Conservation (phyloP, 2,113 vertebrate genomes). For the Hystrix cristata region DNA sequence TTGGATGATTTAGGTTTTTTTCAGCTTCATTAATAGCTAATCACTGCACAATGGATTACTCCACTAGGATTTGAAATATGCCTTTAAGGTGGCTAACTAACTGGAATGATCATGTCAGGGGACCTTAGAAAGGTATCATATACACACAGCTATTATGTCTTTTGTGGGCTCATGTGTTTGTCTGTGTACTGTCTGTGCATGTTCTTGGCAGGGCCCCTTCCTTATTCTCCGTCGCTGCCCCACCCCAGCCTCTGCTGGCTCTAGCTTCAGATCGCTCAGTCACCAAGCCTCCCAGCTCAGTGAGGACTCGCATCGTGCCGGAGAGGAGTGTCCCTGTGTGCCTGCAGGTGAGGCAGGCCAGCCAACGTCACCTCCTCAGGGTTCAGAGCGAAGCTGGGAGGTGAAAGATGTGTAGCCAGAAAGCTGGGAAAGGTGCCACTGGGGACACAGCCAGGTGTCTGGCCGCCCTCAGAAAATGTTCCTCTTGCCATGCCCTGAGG, state of each 20-base stretch:
- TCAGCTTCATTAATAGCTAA: slow-evolving; percentile 77
- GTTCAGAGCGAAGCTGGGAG: slow-evolving; percentile 19
- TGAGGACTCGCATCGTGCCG: neutral
- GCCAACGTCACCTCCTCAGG: slow-evolving; percentile 24
- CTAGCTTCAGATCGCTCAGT: slow-evolving; percentile 16
- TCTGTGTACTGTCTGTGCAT: slow-evolving; percentile 70
- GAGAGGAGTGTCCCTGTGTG: neutral
- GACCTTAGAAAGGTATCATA: slow-evolving; percentile 40
- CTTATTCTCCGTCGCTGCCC: slow-evolving; percentile 8
- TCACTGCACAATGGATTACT: slow-evolving; percentile 73
- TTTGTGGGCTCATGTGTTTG: slow-evolving; percentile 58
- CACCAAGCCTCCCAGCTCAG: neutral
- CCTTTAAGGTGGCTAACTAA: slow-evolving; percentile 66
- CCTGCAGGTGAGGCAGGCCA: neutral
- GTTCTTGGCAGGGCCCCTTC: slow-evolving; percentile 64
- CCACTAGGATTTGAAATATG: slow-evolving; percentile 65
- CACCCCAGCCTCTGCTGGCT: slow-evolving; percentile 30
- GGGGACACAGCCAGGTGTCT: slow-evolving; percentile 48
- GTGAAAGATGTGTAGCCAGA: neutral
- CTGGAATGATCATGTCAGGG: slow-evolving; percentile 44
- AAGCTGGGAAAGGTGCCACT: slow-evolving; percentile 52
- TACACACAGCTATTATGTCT: slow-evolving; percentile 63
- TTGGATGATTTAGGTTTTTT: slow-evolving; percentile 72
- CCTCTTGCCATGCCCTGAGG: slow-evolving; percentile 29
- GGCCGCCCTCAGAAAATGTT: slow-evolving; percentile 11